Percentiles rank a stretch among this genome's conserved stretches.
These are phyloP conservation scores for Entomobrya proxima DNA, from an alignment of 2,888 invertebrate genomes.

Conservation along the genomic window DNA sequence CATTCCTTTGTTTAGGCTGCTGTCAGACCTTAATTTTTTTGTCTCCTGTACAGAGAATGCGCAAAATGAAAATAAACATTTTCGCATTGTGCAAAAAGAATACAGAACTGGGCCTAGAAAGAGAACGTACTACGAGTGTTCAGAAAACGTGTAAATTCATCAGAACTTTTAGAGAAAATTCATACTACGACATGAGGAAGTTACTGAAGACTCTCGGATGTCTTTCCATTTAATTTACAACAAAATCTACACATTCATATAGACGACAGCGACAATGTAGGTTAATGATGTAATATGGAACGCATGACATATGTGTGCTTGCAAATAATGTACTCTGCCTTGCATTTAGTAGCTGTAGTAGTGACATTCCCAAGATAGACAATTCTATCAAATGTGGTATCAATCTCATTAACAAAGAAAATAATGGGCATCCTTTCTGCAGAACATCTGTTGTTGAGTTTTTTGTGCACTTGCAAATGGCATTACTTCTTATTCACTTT, in stretches of 20 bases:
- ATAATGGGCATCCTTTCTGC: conserved; percentile 12
- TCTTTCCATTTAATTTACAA: conserved; percentile 27
- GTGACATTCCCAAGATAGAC: background rate
- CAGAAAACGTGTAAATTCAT: too few species aligned
- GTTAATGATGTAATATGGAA: conserved; percentile 63
- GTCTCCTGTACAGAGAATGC: too few species aligned
- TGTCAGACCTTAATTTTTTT: too few species aligned
- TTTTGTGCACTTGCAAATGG: background rate
- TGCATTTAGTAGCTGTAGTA: background rate
- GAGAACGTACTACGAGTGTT: too few species aligned
- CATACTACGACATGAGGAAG: background rate
- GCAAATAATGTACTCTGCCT: background rate
- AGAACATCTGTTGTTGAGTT: conserved; percentile 44
- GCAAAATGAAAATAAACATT: too few species aligned
- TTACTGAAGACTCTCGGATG: conserved; percentile 20
- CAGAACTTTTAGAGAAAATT: too few species aligned
- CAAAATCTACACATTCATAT: background rate
- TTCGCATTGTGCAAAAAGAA: too few species aligned
- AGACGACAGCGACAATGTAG: conserved; percentile 34
- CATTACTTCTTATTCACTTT: background rate
- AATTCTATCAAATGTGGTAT: conserved; percentile 18
- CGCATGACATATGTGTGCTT: background rate
- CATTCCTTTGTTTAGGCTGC: background rate
- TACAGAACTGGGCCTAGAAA: too few species aligned
- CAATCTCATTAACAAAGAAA: conserved; percentile 33